Percentiles rank a stretch among this genome's conserved stretches.
Evolutionary conservation across 2,113 vertebrate species (phyloP).

Genomic region (Desmodus rotundus): DNA sequence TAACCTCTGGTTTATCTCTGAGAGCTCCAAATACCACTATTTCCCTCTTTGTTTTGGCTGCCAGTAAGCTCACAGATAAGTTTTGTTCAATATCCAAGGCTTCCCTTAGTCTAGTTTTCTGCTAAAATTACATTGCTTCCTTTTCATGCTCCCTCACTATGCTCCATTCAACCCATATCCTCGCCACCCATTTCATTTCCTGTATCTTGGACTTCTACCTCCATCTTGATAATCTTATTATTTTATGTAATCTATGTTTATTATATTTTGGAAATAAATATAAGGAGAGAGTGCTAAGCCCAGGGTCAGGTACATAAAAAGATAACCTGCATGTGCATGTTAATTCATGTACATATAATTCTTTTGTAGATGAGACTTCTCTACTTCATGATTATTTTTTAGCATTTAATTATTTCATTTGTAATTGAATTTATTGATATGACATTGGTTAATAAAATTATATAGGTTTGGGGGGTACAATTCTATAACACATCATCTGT

Average conservation of each 20-base stretch:
- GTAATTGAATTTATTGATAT: too few species aligned
- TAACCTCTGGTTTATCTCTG: neutral
- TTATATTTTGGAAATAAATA: conserved; percentile 16
- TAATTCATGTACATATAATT: neutral
- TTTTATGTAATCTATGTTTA: neutral
- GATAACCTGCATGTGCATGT: neutral
- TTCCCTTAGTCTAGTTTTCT: neutral
- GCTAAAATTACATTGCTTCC: neutral
- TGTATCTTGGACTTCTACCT: conserved; percentile 1
- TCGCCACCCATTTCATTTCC: neutral
- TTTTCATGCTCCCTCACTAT: neutral
- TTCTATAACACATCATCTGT: too few species aligned
- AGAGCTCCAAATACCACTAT: neutral
- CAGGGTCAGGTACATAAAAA: neutral
- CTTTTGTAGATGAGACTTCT: neutral
- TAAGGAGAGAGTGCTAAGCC: neutral
- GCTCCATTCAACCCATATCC: neutral
- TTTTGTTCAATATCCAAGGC: neutral
- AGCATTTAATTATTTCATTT: neutral
- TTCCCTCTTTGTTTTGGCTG: neutral
- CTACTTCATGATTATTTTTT: neutral
- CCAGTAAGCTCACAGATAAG: neutral
- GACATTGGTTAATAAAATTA: too few species aligned
- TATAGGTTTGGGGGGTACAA: too few species aligned
- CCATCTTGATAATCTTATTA: neutral